Evolutionary conservation across 1,140 invertebrate species (phyloP).

Genomic region (Drosophila navojoa): DNA sequence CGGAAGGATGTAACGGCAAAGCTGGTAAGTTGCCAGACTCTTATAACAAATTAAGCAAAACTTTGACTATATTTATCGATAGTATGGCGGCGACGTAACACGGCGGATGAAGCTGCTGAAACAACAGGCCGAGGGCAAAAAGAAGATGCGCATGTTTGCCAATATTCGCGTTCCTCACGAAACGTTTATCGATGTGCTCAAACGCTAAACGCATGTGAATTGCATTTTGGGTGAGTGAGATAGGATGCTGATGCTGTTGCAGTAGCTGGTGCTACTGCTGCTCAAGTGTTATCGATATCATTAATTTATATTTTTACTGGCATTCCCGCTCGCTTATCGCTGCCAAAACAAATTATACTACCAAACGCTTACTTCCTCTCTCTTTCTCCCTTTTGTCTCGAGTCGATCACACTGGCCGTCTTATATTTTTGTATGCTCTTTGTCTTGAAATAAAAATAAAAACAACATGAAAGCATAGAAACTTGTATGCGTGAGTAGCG

Average conservation of each 20-base stretch:
- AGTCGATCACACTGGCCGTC: constrained; percentile 28
- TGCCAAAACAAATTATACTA: constrained; percentile 7
- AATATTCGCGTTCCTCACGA: constrained; percentile 96
- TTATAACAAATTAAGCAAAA: constrained; percentile 15
- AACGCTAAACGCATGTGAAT: constrained; percentile 85
- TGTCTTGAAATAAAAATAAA: constrained; percentile 43
- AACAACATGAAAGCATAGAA: not conserved
- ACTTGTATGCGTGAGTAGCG: not conserved
- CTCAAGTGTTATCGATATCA: constrained; percentile 24
- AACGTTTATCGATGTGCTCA: constrained; percentile 96
- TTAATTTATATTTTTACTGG: not conserved
- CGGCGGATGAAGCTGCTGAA: constrained; percentile 94
- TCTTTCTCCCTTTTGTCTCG: not conserved
- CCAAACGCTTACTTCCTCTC: not conserved
- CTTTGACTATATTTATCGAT: constrained; percentile 40
- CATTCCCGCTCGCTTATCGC: constrained; percentile 26
- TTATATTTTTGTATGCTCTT: constrained; percentile 41
- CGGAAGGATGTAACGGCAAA: constrained; percentile 97
- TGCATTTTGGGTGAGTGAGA: constrained; percentile 29
- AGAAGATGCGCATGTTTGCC: constrained; percentile 94
- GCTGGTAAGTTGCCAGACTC: constrained; percentile 87
- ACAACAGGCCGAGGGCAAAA: constrained; percentile 96
- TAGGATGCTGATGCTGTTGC: constrained; percentile 10
- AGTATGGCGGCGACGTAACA: constrained; percentile 97
- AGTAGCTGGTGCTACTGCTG: not conserved